A percentile compares a stretch with the other conserved stretches of the same genome.
Conservation (phyloP, 2,113 vertebrate genomes). For the Hyaena hyaena region DNA sequence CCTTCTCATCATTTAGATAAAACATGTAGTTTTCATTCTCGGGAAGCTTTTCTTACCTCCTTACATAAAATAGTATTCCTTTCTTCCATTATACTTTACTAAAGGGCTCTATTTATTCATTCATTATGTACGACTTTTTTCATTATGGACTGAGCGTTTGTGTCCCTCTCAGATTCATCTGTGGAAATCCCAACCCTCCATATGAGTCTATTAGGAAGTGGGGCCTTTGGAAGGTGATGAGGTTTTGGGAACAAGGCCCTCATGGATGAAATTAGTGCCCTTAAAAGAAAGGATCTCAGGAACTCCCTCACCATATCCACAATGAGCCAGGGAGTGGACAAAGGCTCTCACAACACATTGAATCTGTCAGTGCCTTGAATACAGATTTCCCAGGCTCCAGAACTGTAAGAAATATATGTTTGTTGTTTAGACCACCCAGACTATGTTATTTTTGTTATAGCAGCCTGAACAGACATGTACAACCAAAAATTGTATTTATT, state of each 20-base stretch:
- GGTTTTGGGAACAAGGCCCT: neutral
- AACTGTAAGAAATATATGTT: neutral
- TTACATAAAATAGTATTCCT: neutral
- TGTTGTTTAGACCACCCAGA: neutral
- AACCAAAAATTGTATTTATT: neutral
- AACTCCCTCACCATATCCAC: neutral
- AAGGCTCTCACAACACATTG: neutral
- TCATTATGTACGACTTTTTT: neutral
- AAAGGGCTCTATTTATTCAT: neutral
- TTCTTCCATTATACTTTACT: neutral
- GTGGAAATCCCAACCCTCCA: neutral
- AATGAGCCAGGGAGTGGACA: accelerated
- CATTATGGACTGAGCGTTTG: neutral
- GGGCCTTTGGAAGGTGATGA: neutral
- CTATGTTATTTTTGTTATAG: neutral
- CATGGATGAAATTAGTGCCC: neutral
- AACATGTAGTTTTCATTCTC: neutral
- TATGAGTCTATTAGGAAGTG: neutral
- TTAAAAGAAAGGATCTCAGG: neutral
- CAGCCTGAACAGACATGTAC: neutral
- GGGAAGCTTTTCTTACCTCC: neutral
- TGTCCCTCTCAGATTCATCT: neutral
- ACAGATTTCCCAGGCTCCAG: neutral
- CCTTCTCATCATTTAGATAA: neutral
- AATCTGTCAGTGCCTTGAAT: neutral